Evolutionary conservation across 2,797 vertebrate genomes (phyloP), one percentile per base, ranked within the genome.

Genomic region (Xenentodon cancila): DNA sequence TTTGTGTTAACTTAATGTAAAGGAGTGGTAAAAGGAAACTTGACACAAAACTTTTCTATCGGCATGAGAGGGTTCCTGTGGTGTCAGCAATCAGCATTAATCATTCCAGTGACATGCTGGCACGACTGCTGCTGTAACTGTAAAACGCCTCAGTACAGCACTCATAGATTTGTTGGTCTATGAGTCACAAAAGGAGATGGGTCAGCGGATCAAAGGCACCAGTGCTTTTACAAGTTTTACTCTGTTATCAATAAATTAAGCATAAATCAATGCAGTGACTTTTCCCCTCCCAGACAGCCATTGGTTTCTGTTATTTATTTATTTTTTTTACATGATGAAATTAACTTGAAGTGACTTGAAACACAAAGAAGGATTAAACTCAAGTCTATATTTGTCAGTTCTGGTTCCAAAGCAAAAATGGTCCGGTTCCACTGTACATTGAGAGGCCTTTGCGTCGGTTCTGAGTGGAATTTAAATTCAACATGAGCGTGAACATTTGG

Each of bases 211-310:
- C 27, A 64, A 62, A 74, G 46, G 48, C 52, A 63, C 57, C 45
- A 4, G 45, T 64, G 59, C 25, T 72, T 73, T 58, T 75, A 20
- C 76, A 75, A 60, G 58, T 75, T 84, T 82, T 66, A 71, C 47
- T 20, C 49, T 17, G 48, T 57, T 34, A 55, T 5, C n/a, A 55
- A 34, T 6, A 48, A 42, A 47, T 34, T 21, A 12, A 57, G 34
- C 12, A 37, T 11, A 37, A 56, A 57, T 68, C 11, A 45, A 4
- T 7, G 45, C 2, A 30, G 7, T 19, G 16, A 27, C 49, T 9
- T 51, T 59, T 27, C 27, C 8, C 13, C 32, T 42, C 45, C 4
- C 21, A 59, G 49, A 43, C 17, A 70, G 25, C 42, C 45, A 46
- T 27, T 54, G 44, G 42, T 59, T 69, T 53, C 45, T 21, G 15